Percentiles rank a stretch among this genome's conserved stretches.
phyloP scores from a whole-genome alignment of 2,113 vertebrate genomes.

The Pan paniscus region DNA sequence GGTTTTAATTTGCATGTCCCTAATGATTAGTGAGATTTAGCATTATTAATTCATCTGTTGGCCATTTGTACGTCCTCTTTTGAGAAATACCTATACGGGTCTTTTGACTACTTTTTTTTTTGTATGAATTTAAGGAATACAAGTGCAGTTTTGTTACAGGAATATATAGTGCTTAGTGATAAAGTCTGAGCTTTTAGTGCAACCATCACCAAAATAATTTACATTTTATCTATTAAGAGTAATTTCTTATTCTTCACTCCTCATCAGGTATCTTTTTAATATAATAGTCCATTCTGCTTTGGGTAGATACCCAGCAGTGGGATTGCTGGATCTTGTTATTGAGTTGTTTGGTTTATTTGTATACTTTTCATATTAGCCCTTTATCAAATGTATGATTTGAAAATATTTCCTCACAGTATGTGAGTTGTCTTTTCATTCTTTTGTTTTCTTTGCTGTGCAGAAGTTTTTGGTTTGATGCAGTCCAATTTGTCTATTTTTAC shows the following conservation, averaged over 20 bases:
- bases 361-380: neutral
- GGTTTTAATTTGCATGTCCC: neutral
- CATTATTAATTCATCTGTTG: neutral
- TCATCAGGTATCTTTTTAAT: neutral
- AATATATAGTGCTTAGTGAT: neutral
- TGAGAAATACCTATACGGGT: neutral
- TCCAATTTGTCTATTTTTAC: neutral
- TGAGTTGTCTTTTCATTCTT: neutral
- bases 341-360: neutral
- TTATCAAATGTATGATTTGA: neutral
- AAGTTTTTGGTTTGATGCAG: neutral
- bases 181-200: neutral
- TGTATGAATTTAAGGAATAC: neutral
- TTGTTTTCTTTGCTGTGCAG: neutral
- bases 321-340: neutral
- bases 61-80: neutral
- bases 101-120: neutral
- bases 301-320: neutral
- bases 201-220: neutral
- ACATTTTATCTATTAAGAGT: neutral
- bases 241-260: neutral
- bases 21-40: neutral
- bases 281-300: neutral
- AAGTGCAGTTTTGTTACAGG: neutral
- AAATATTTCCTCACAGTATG: neutral